Base-by-base conservation (phyloP, 2,888 invertebrate species). In the Bruchidius siliquastri region DNA sequence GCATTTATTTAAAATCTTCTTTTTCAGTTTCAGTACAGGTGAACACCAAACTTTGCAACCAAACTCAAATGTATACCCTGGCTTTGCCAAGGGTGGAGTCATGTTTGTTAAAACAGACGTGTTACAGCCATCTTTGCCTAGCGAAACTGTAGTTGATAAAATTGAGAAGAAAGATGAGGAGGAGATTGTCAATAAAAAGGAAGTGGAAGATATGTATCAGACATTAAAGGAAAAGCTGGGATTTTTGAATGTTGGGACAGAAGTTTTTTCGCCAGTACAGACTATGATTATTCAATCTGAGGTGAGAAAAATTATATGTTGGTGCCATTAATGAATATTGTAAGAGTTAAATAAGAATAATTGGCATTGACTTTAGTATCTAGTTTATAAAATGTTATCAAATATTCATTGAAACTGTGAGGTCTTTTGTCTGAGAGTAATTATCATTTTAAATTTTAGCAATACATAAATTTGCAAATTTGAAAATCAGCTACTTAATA, bases 231-330 rank as follows among this genome's bases (percentile, higher is more conserved):
- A 90, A 77, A 91, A 91, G 82, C 84, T 91, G 68, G 87, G 85
- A 76, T 91, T 90, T 83, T 83, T 91, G 72, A 88, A 88, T 22
- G 90, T 90, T 79, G 90, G 89, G 4, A 88, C 88, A 77, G 87
- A 87, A 18, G 83, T 86, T 22, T 87, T 89, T 21, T 88, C 90
- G 69, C 88, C 90, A 4, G 90, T 91, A 68, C 90, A 90, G 86
- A 83, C 88, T 30, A 90, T 91, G 88, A 85, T 88, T 69, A 90
- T 91, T 79, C 91, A 91, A 85, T 86, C 91, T 77, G 89, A 91
- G 85, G 91, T 90, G 81, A 82, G 81, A 49, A 49, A 30, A 30
- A 8, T n/a, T n/a, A n/a, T n/a, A n/a, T n/a, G n/a, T n/a, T 80
- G n/a, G n/a, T n/a, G n/a, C n/a, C n/a, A n/a, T n/a, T n/a, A n/a